Base-by-base conservation (phyloP, 2,888 invertebrate genomes). In the Drosophila incognita region DNA sequence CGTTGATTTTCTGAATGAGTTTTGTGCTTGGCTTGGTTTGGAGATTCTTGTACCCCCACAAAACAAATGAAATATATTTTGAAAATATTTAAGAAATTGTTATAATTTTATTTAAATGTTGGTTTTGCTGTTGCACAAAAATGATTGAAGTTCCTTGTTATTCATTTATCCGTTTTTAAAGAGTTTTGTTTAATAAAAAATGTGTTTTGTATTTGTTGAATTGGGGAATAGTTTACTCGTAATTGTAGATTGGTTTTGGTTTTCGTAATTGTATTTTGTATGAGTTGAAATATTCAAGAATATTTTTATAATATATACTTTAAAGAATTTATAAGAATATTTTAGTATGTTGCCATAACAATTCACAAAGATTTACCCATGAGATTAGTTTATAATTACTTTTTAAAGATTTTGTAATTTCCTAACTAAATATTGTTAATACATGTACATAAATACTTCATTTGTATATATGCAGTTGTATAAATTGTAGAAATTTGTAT, bases 81-180 rank as follows among this genome's bases (percentile, higher is more conserved):
- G n/a, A 53, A 70, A 70, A 66, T 76, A 66, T 79, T 83, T 82
- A 74, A 68, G 68, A 81, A 86, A 79, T 75, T 54, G 65, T 69
- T 71, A 76, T 68, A 62, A 69, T 77, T 75, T 79, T 87, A 80
- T 84, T 87, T 76, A 68, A 79, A 70, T 70, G 57, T 68, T 65
- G 52, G 13, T 57, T 15, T 42, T 27, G 27, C 68, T 73, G 65
- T 79, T 84, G 69, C 74, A 83, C 74, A 75, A 74, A 83, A 85
- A 90, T 87, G 88, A 87, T 90, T 87, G 90, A 90, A 90, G 69
- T 84, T 85, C 61, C 71, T 74, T 76, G 69, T 72, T 83, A 62
- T 69, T 54, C 54, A 53, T 79, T 71, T 63, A 63, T 60, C 69
- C 54, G 75, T 71, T 84, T 76, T 72, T 29, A 64, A 80, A 81